Evolutionary conservation across 2,797 vertebrate species (phyloP).

Genomic region (Sebastes paucispinis): DNA sequence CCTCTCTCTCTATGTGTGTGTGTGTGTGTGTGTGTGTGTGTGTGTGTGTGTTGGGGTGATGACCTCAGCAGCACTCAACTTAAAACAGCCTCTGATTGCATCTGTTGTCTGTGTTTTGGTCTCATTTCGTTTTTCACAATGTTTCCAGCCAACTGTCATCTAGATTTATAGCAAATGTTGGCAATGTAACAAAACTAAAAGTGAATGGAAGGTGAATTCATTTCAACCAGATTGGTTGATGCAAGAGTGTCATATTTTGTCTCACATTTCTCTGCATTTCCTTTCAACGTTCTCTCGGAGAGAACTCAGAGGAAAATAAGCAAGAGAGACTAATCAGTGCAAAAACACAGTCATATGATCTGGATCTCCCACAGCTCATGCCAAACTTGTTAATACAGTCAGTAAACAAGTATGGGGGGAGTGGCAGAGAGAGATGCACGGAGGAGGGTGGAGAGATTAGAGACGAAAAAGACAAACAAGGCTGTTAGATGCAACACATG

Average conservation of each 20-base stretch:
- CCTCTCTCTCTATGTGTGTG: background rate
- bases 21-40: background rate
- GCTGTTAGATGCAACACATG: slow-evolving; percentile 21
- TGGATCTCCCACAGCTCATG: slow-evolving; percentile 60
- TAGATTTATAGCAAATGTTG: background rate
- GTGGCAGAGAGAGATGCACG: background rate
- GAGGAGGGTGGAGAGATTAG: slow-evolving; percentile 4
- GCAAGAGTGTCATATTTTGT: background rate
- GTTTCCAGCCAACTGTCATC: slow-evolving; percentile 4
- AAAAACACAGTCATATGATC: slow-evolving; percentile 74
- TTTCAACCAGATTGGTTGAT: background rate
- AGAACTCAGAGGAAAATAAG: background rate
- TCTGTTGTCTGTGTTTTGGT: slow-evolving; percentile 29
- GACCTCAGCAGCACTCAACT: slow-evolving; percentile 56
- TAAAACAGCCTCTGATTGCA: slow-evolving; percentile 56
- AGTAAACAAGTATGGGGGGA: slow-evolving; percentile 53
- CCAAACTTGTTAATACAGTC: slow-evolving; percentile 66
- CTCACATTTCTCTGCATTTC: background rate
- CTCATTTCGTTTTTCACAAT: background rate
- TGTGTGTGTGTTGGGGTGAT: slow-evolving; percentile 16
- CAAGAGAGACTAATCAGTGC: slow-evolving; percentile 5
- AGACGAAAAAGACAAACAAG: slow-evolving; percentile 4
- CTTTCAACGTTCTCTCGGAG: background rate
- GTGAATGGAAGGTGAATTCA: background rate
- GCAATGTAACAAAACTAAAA: background rate